Evolutionary conservation across 2,113 vertebrate genomes (phyloP).

Genomic region (Mirza zaza): DNA sequence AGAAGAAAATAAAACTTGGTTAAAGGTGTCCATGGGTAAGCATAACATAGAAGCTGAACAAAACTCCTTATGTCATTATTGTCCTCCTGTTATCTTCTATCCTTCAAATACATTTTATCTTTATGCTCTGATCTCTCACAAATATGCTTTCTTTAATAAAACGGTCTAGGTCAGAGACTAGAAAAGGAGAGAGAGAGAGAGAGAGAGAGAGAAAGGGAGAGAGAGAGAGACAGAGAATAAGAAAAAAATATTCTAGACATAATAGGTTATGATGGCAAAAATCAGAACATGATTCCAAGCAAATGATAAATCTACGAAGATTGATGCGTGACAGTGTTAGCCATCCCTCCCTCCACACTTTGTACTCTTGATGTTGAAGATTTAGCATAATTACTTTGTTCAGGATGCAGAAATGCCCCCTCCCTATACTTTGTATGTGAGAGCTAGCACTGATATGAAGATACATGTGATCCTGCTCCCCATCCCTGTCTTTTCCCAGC

Average conservation of each 20-base stretch:
- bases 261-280: not conserved
- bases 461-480: not conserved
- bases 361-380: not conserved
- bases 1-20: not conserved
- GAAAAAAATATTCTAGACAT: not conserved
- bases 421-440: not conserved
- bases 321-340: fast-evolving
- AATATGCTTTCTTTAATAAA: not conserved
- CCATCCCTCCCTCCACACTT: not conserved
- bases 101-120: not conserved
- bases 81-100: not conserved
- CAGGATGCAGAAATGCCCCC: not conserved
- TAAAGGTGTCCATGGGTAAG: not conserved
- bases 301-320: not conserved
- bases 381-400: not conserved
- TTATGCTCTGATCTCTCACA: not conserved
- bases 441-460: not conserved
- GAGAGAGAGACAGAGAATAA: no score
- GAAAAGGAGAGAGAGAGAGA: not conserved
- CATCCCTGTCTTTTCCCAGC: not conserved
- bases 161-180: not conserved
- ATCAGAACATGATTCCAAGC: not conserved
- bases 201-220: no score
- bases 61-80: not conserved
- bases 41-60: not conserved